phyloP scores from a whole-genome alignment of 2,113 vertebrate species.

The Silurus meridionalis region DNA sequence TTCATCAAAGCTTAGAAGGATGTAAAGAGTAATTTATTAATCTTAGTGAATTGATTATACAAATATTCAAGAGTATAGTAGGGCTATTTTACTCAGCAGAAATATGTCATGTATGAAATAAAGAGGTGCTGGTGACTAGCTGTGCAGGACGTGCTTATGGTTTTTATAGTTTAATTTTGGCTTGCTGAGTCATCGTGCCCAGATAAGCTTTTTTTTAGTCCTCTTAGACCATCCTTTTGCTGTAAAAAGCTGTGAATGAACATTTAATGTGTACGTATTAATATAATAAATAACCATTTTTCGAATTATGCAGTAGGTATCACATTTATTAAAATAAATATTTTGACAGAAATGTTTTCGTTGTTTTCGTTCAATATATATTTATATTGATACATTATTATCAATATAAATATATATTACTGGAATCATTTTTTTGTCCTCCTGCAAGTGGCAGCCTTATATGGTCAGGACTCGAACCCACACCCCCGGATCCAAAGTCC shows the following conservation, averaged over 20 bases:
- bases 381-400: neutral
- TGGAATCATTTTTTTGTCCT: too few species aligned
- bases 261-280: constrained; percentile 1
- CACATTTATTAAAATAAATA: constrained; percentile 59
- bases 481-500: too few species aligned
- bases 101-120: neutral
- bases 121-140: neutral
- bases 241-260: constrained; percentile 38
- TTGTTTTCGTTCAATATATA: neutral
- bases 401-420: too few species aligned
- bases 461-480: too few species aligned
- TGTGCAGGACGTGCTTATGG: constrained; percentile 8
- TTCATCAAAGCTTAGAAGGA: neutral
- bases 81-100: neutral
- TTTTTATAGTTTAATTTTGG: constrained; percentile 10
- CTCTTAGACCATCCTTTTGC: neutral
- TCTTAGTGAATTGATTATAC: neutral
- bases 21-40: neutral
- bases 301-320: constrained; percentile 27
- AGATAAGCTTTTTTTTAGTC: neutral
- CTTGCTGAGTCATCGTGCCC: neutral
- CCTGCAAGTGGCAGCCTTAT: too few species aligned
- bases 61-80: neutral
- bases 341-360: constrained; percentile 56
- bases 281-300: constrained; percentile 21